These are phyloP conservation scores for Tinamus major DNA, from an alignment of 2,797 vertebrate genomes.

Conservation along the genomic window DNA sequence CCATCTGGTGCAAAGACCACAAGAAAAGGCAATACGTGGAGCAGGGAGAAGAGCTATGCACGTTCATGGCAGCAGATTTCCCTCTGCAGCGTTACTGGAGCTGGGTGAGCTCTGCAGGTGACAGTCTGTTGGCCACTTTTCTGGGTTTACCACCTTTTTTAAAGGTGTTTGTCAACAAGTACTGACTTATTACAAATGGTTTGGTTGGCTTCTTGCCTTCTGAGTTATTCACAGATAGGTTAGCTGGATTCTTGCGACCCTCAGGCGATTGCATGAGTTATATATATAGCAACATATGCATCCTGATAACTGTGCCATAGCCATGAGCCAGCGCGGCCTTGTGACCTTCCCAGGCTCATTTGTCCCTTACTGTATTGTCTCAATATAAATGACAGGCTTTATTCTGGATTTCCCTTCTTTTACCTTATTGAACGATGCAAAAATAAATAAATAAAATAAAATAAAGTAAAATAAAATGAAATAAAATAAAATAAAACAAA, in stretches of 20 bases:
- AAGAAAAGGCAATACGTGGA: neutral
- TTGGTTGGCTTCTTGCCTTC: neutral
- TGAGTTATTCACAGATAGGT: neutral
- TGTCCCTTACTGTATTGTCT: neutral
- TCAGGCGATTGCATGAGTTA: neutral
- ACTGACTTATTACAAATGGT: neutral
- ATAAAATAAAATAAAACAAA: neutral
- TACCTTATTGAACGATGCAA: neutral
- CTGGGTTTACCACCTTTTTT: neutral
- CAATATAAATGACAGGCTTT: neutral
- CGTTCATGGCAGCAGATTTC: neutral
- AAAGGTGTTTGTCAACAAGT: neutral
- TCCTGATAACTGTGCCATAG: neutral
- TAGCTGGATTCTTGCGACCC: neutral
- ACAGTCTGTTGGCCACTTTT: neutral
- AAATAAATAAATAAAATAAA: neutral
- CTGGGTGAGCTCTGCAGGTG: neutral
- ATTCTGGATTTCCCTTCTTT: neutral
- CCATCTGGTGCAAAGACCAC: neutral
- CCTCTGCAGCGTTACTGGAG: neutral
- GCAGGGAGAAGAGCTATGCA: neutral
- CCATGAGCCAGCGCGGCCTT: neutral
- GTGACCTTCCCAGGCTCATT: neutral
- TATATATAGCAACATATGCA: too few relatives aligned
- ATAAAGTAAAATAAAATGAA: too few relatives aligned